phyloP scores from a whole-genome alignment of 2,113 vertebrate species.

The Amblyopsis rosae region DNA sequence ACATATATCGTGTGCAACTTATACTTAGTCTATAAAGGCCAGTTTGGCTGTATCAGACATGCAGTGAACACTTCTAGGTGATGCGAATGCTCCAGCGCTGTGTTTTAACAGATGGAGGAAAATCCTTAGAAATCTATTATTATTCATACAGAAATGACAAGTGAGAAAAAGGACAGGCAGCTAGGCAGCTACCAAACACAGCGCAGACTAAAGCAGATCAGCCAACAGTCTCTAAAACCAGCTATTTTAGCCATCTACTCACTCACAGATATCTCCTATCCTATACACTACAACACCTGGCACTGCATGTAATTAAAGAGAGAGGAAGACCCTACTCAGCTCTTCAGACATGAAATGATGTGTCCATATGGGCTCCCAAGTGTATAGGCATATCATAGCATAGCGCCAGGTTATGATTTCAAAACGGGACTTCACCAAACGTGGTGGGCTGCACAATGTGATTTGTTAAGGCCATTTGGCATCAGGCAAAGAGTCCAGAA shows the following conservation, averaged over 20 bases:
- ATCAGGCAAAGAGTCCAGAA: not conserved
- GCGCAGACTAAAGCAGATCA: conserved; percentile 17
- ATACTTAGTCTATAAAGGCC: too few species aligned
- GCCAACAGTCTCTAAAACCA: conserved; percentile 25
- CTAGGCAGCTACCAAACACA: conserved; percentile 28
- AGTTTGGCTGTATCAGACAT: too few species aligned
- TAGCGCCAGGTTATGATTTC: conserved; percentile 56
- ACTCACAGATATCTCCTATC: conserved; percentile 53
- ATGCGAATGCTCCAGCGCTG: too few species aligned
- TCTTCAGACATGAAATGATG: conserved; percentile 54
- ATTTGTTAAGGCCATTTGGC: not conserved
- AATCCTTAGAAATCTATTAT: too few species aligned
- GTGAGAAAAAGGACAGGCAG: conserved; percentile 24
- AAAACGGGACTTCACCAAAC: conserved; percentile 34
- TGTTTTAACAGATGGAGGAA: too few species aligned
- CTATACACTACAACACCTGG: conserved; percentile 23
- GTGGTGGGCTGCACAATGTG: not conserved
- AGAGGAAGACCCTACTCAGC: conserved; percentile 40
- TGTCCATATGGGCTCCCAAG: conserved; percentile 22
- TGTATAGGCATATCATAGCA: conserved; percentile 22
- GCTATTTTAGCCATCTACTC: conserved; percentile 24
- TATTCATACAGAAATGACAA: not conserved
- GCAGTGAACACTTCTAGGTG: too few species aligned
- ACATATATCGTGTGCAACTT: too few species aligned
- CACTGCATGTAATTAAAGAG: conserved; percentile 50